Evolutionary conservation across 2,888 invertebrate species (phyloP), one percentile per base, ranked within the genome.

Genomic region (Himalopsyche japonica): DNA sequence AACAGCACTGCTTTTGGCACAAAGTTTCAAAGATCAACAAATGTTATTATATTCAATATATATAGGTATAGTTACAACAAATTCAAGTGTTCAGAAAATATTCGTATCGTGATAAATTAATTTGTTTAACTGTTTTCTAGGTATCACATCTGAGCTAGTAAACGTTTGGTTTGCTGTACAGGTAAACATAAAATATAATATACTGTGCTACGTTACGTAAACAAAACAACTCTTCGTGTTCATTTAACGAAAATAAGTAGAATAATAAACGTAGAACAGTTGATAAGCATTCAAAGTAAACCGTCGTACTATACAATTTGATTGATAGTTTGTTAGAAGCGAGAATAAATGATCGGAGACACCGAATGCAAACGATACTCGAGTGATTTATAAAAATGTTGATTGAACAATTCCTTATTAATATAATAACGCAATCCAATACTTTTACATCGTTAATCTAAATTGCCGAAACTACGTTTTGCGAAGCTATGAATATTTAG

Each of bases 1-100:
- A 12, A 64, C 24, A 64, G 64, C 70, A 70, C 70, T 12, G 70
- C 70, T 27, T 83, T 83, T 83, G 83, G 83, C 83, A 83, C 83
- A 83, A 83, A 76, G 79, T 83, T 80, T 70, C 78, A 80, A 82
- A 70, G 79, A 49, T 80, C 34, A 83, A 83, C 80, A 80, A 76
- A 80, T 24, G 37, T 80, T 80, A 24, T 57, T 20, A 20, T 57
- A 57, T 24, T 57, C 8, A 8, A 57, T 57, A 57, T 49, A 57
- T 43, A 43, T 43, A n/a, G 20, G 2, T 1, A 10, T 70, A 70
- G 12, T 70, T 70, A 70, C 30, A 24, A 64, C 27, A 10, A 8
- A 70, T 70, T 27, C 30, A 30, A 15, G 70, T 70, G 12, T 70
- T 70, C 12, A 70, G 30, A 70, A 70, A 70, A 70, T 70, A 70